Evolutionary conservation across 2,888 invertebrate genomes (phyloP).

Genomic region (Chromoteleia sp.): DNA sequence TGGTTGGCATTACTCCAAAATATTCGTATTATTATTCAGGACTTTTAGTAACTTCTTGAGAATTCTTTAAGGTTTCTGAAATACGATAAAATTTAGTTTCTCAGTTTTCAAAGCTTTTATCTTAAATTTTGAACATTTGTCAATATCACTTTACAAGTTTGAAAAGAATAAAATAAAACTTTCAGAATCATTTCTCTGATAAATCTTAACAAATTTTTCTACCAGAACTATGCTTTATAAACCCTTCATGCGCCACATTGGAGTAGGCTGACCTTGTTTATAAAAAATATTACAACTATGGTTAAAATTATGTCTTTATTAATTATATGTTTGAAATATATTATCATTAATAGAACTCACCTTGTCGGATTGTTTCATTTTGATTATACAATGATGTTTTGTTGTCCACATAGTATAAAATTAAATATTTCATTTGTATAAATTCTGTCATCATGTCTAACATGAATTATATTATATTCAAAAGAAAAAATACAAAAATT

Average conservation of each 20-base stretch:
- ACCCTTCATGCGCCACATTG: constrained; percentile 25
- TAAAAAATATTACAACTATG: not conserved
- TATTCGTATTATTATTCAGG: constrained; percentile 4
- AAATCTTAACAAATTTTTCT: constrained; percentile 1
- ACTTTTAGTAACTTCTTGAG: not conserved
- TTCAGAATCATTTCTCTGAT: not conserved
- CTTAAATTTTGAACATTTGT: not conserved
- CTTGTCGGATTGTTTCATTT: too few species aligned
- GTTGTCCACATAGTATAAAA: too few species aligned
- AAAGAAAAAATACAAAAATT: too few species aligned
- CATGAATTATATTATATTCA: too few species aligned
- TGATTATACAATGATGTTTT: too few species aligned
- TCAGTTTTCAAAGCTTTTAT: constrained; percentile 1
- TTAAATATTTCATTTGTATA: too few species aligned
- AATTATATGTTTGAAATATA: too few species aligned
- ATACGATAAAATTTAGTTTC: constrained; percentile 3
- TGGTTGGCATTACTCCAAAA: not conserved
- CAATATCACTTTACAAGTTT: not conserved
- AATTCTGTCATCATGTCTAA: too few species aligned
- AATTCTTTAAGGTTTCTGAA: constrained; percentile 22
- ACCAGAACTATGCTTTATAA: not conserved
- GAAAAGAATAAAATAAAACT: constrained; percentile 3
- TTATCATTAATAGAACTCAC: too few species aligned
- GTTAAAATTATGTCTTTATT: too few species aligned
- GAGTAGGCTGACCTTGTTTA: not conserved